Base-by-base conservation (phyloP, 2,113 vertebrate genomes). In the Peucedramus taeniatus region DNA sequence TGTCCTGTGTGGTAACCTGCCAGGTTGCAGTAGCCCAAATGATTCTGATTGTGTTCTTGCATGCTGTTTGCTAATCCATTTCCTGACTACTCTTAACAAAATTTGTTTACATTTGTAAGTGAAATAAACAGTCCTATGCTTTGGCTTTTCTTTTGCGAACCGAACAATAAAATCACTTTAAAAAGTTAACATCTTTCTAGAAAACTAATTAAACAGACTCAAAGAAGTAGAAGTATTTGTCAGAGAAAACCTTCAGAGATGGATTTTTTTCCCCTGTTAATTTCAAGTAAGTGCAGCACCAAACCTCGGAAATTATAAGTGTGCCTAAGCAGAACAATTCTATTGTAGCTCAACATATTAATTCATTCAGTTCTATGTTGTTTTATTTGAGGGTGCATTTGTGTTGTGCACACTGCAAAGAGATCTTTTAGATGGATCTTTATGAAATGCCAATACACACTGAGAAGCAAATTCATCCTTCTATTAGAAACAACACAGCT, bases 381-480 rank as follows among this genome's bases (percentile, higher is more conserved):
- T 95, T 96, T 93, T 79, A 39, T 95, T 95, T 56, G 95, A 93
- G 82, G 30, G 27, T 78, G 33, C 45, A 17, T 94, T 92, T 75
- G 15, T 84, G 56, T 60, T 87, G 57, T 39, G 63, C 54, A 71
- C 60, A 88, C 49, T 90, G 47, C 85, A 95, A 85, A 75, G 42
- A 91, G 44, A 65, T 93, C 85, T 95, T 96, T 83, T 79, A 86
- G 91, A 90, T 95, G 72, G 21, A 79, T 96, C 65, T 96, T 93
- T 95, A 91, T 70, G 84, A 90, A 94, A 87, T 74, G 44, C 44
- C 80, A 89, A 1, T 54, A 64, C 76, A 76, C n/a, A 5, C 63
- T 93, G 83, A 83, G 93, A 96, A 95, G 75, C 33, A 89, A 95
- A 96, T 95, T 90, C 37, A 89, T 95, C 70, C 64, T 92, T 95